Base-by-base conservation (phyloP, 1,140 invertebrate species). In the Penaeus japonicus region DNA sequence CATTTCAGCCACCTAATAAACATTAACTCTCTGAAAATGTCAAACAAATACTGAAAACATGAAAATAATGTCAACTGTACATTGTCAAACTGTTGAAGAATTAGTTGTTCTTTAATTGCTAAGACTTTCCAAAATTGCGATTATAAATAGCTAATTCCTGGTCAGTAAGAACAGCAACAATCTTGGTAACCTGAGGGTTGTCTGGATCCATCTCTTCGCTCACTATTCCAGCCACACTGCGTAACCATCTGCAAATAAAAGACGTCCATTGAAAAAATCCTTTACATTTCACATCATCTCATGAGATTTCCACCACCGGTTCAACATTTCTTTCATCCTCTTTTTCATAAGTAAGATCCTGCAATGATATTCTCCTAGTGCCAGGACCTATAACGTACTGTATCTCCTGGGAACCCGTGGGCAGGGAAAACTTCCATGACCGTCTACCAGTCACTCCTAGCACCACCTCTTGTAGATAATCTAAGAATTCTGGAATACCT, bases 101-200 rank as follows among this genome's bases (percentile, higher is more conserved):
- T 47, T 47, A 0, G 1, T 12, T 12, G 1, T 47, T 47, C 15
- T 7, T 47, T 47, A 7, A 47, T 15, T 12, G 47, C 47, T 47
- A 47, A 47, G 47, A 55, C 20, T 80, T 80, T 82, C 62, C 27
- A n/a, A 87, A 87, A 57, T 87, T 81, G 27, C 85, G 62, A 24
- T 82, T n/a, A 79, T 27, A 87, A 54, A 30, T 24, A 54, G 85
- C 70, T 12, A 90, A 39, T 80, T 90, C 82, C 24, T 87, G 84
- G 2, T 90, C 81, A 35, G 89, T 87, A 22, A 90, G 30, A 24
- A 87, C 89, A 59, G 54, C 89, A 7, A 90, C 32, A 54, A 90
- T 47, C 35, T 80, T 57, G 24, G 85, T 87, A 10, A n/a, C 55
- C 59, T 90, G 85, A 18, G 78, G 73, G 80, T 90, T 35, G 7